phyloP scores from a whole-genome alignment of 2,797 vertebrate species.

The Psittacula echo region DNA sequence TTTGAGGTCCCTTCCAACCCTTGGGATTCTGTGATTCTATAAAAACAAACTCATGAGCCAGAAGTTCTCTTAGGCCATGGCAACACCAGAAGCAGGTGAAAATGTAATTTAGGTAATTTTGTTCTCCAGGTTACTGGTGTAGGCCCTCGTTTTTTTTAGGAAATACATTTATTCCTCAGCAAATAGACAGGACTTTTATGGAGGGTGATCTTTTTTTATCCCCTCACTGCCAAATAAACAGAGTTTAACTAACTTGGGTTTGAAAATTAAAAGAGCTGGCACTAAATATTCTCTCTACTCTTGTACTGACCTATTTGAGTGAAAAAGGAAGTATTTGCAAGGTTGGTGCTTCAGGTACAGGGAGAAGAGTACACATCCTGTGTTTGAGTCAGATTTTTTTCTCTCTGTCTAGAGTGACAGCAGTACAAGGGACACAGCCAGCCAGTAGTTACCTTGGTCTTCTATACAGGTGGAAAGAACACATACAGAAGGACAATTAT shows the following conservation, averaged over 20 bases:
- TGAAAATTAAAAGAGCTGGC: background rate
- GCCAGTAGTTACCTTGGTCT: background rate
- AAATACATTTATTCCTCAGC: background rate
- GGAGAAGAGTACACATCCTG: background rate
- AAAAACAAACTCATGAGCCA: background rate
- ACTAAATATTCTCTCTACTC: background rate
- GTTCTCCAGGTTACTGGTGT: background rate
- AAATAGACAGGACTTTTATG: background rate
- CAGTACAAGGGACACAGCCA: background rate
- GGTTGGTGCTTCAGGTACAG: background rate
- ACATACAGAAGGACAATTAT: background rate
- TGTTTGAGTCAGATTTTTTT: background rate
- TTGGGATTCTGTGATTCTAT: too few relatives aligned
- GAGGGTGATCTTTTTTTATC: background rate
- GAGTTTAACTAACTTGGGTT: background rate
- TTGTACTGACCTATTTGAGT: background rate
- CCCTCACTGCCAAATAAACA: background rate
- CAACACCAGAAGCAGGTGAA: background rate
- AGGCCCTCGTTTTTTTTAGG: background rate
- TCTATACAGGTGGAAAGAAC: background rate
- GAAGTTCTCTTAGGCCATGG: background rate
- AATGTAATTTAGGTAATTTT: background rate
- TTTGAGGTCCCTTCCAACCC: too few relatives aligned
- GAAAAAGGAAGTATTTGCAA: background rate
- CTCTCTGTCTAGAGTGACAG: background rate